These are phyloP conservation scores for Lophotriccus pileatus DNA, from an alignment of 2,797 vertebrate genomes.

Conservation along the genomic window DNA sequence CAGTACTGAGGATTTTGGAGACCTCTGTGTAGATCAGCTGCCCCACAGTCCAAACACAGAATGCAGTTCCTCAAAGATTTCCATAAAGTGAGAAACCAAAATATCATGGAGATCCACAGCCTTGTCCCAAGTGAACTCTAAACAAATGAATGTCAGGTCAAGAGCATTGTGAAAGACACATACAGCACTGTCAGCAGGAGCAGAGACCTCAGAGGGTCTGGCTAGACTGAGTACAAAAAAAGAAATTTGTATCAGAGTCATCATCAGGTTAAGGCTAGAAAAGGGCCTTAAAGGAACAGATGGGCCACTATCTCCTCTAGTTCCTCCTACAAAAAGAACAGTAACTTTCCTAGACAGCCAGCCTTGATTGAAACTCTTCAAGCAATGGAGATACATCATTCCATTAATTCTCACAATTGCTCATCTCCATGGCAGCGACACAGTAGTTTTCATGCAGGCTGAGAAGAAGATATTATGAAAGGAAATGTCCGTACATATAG, in stretches of 20 bases:
- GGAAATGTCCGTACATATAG: background rate
- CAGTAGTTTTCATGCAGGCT: constrained; percentile 21
- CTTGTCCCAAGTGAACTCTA: background rate
- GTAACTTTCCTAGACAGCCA: constrained; percentile 19
- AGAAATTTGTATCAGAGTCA: background rate
- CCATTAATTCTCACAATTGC: constrained; percentile 51
- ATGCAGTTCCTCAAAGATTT: background rate
- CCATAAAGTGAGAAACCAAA: background rate
- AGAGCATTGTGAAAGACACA: background rate
- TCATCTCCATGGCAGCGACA: constrained; percentile 39
- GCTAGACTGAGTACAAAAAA: background rate
- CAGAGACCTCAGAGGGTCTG: background rate
- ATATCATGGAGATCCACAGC: background rate
- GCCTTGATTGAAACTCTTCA: constrained; percentile 38
- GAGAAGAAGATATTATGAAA: constrained; percentile 7
- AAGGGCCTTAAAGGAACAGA: background rate
- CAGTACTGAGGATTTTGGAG: background rate
- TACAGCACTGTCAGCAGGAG: background rate
- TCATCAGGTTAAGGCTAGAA: background rate
- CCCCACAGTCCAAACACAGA: background rate
- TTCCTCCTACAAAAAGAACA: background rate
- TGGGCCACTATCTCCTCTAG: background rate
- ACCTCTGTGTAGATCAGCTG: background rate
- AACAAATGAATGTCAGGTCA: background rate
- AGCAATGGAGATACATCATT: constrained; percentile 22